Conservation (phyloP, 1,140 invertebrate species). For the Radopholus similis region DNA sequence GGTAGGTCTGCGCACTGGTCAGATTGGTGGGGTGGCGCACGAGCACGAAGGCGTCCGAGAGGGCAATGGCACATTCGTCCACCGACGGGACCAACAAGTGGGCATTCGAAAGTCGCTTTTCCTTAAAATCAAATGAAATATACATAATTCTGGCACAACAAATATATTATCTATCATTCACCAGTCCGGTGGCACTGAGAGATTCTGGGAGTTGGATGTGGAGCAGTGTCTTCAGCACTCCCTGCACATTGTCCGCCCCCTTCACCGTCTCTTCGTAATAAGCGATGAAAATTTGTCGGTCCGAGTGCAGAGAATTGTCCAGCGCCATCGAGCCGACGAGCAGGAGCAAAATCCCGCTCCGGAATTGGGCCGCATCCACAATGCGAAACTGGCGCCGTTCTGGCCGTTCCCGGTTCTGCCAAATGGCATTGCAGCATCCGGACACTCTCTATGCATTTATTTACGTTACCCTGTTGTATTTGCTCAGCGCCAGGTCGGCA, state of each 20-base stretch:
- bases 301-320: background rate
- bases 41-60: slow-evolving; percentile 10
- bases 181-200: slow-evolving; percentile 1
- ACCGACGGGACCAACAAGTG: background rate
- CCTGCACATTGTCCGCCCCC: background rate
- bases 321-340: background rate
- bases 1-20: background rate
- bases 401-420: background rate
- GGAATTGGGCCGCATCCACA: slow-evolving; percentile 1
- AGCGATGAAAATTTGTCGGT: slow-evolving; percentile 11
- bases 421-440: background rate
- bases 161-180: background rate
- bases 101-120: background rate
- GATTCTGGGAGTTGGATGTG: slow-evolving; percentile 8
- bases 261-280: slow-evolving; percentile 9
- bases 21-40: slow-evolving; percentile 4
- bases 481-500: slow-evolving; percentile 7
- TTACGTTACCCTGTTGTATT: background rate
- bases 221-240: background rate
- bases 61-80: slow-evolving; percentile 13
- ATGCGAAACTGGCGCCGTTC: slow-evolving; percentile 11
- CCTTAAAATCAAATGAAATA: background rate
- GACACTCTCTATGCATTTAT: background rate
- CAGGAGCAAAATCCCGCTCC: slow-evolving; percentile 4
- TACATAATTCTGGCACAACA: too few relatives aligned